Percentiles rank a stretch among this genome's conserved stretches.
phyloP scores from a whole-genome alignment of 2,113 vertebrate species.

The Mobula birostris region DNA sequence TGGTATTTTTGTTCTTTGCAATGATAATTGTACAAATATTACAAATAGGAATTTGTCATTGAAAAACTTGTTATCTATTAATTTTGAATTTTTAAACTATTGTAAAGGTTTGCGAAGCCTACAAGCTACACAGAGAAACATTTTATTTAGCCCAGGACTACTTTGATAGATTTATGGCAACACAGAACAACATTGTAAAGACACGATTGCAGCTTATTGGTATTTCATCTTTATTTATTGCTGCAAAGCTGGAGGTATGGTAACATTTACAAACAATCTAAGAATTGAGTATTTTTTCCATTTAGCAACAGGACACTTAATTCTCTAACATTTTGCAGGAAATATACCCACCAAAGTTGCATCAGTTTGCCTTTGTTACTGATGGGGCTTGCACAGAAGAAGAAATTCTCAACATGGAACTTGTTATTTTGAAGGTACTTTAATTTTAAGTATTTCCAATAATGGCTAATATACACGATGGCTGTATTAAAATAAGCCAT shows the following conservation, averaged over 20 bases:
- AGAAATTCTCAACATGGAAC: conserved; percentile 87
- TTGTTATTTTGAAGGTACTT: conserved; percentile 88
- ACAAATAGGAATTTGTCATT: not conserved
- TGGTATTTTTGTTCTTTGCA: not conserved
- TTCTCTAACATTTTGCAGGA: conserved; percentile 58
- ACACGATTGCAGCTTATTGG: conserved; percentile 87
- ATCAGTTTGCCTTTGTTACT: conserved; percentile 92
- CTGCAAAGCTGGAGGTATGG: conserved; percentile 86
- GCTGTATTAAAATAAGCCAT: not conserved
- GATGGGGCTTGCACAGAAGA: conserved; percentile 92
- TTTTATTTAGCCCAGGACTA: conserved; percentile 93
- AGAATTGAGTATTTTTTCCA: not conserved
- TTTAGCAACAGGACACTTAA: not conserved
- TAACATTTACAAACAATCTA: not conserved
- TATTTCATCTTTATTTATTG: conserved; percentile 86
- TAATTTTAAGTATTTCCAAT: too few species aligned
- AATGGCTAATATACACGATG: not conserved
- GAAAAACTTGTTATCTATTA: not conserved
- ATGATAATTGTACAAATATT: not conserved
- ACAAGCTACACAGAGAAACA: conserved; percentile 88
- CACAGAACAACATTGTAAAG: conserved; percentile 80
- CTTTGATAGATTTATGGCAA: conserved; percentile 95
- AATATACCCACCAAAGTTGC: conserved; percentile 91
- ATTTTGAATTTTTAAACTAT: not conserved
- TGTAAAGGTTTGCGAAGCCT: conserved; percentile 81